phyloP scores from a whole-genome alignment of 2,113 vertebrate genomes.

The Nymphicus hollandicus region DNA sequence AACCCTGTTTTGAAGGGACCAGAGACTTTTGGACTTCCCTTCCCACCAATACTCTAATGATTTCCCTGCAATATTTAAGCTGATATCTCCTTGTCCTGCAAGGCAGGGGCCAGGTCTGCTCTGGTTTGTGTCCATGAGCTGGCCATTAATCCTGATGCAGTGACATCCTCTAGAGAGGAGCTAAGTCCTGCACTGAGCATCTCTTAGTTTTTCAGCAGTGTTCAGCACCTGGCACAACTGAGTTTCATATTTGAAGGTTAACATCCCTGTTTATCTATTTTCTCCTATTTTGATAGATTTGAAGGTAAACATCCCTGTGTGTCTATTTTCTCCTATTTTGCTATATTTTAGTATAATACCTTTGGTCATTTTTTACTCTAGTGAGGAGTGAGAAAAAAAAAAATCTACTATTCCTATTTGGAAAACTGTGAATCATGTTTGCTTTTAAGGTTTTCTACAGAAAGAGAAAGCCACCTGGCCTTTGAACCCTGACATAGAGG shows the following conservation, averaged over 20 bases:
- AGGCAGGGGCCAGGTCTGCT: neutral
- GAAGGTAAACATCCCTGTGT: neutral
- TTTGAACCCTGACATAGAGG: neutral
- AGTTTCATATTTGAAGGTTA: neutral
- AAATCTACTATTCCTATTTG: neutral
- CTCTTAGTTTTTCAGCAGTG: neutral
- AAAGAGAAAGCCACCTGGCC: neutral
- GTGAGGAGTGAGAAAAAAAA: neutral
- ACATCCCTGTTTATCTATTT: neutral
- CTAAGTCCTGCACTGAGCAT: accelerated
- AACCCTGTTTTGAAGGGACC: neutral
- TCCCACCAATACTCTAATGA: neutral
- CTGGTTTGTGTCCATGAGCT: neutral
- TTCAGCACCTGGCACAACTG: neutral
- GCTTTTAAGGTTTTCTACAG: conserved; percentile 9
- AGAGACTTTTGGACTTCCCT: neutral
- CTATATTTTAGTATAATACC: neutral
- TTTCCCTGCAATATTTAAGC: neutral
- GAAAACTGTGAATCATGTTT: neutral
- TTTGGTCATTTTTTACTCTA: neutral
- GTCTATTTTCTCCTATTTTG: neutral
- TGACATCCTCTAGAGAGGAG: no score
- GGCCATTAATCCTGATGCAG: accelerated
- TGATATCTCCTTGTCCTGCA: neutral
- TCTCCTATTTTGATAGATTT: no score